These are phyloP conservation scores for Mastigias papua DNA, from an alignment of 30 jellyfish, hydroid and myxozoan species.

Conservation along the genomic window DNA sequence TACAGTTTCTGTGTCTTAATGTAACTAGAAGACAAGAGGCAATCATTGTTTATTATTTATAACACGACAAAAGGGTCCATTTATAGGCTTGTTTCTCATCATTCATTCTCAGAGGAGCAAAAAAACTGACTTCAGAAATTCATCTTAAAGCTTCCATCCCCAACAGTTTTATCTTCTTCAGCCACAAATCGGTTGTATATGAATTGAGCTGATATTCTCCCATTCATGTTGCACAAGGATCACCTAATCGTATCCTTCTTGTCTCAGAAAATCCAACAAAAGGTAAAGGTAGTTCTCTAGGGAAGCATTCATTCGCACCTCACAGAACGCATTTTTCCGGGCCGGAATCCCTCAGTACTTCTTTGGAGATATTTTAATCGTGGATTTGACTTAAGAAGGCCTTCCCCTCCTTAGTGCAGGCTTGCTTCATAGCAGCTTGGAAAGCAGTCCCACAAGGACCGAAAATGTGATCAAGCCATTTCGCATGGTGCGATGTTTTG, in stretches of 20 bases:
- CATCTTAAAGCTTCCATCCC: too few species aligned
- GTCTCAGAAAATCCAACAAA: background rate
- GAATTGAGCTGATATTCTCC: background rate
- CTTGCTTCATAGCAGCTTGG: background rate
- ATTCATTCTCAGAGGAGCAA: too few species aligned
- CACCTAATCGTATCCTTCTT: background rate
- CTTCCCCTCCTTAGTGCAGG: background rate
- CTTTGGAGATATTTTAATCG: background rate
- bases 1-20: too few species aligned
- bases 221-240: too few species aligned
- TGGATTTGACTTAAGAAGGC: slow-evolving; percentile 3
- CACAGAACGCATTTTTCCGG: background rate
- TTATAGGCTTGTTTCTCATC: too few species aligned
- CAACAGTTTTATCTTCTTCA: too few species aligned
- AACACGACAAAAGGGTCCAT: too few species aligned
- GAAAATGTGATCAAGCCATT: background rate
- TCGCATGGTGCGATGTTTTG: background rate
- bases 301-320: background rate
- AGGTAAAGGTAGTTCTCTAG: background rate
- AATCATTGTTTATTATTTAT: too few species aligned
- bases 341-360: slow-evolving; percentile 21
- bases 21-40: too few species aligned
- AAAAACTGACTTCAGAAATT: too few species aligned
- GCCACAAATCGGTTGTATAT: background rate
- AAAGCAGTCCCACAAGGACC: background rate